phyloP scores from a whole-genome alignment of 1,140 invertebrate genomes.

The Orius insidiosus region DNA sequence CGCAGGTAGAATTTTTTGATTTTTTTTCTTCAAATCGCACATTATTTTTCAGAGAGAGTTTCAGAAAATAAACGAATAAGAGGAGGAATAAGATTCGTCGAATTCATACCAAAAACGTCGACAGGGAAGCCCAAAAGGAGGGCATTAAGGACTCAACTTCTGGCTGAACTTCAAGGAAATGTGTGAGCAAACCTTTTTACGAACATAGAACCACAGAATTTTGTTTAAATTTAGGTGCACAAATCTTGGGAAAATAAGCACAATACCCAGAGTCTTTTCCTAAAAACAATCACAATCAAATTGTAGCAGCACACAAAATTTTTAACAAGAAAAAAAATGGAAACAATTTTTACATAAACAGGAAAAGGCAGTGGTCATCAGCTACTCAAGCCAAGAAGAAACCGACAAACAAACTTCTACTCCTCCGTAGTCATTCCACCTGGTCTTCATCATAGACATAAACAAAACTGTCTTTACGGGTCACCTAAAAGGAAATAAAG shows the following conservation, averaged over 20 bases:
- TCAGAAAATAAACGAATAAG: constrained; percentile 37
- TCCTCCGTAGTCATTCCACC: not conserved
- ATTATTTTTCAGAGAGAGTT: constrained; percentile 28
- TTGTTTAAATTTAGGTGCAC: constrained; percentile 1
- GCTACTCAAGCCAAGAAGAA: constrained; percentile 1
- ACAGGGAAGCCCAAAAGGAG: constrained; percentile 33
- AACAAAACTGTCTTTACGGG: no score
- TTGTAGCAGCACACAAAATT: no score
- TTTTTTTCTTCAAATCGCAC: no score
- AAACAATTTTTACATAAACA: constrained; percentile 1
- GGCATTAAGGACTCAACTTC: constrained; percentile 1
- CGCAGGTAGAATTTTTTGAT: not conserved
- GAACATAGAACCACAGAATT: not conserved
- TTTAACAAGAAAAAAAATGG: not conserved
- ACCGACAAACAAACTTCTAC: not conserved
- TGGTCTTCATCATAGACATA: no score
- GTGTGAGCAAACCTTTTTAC: no score
- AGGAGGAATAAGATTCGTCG: constrained; percentile 45
- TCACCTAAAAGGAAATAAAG: no score
- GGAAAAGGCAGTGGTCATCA: constrained; percentile 1
- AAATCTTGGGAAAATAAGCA: not conserved
- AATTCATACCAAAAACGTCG: constrained; percentile 44
- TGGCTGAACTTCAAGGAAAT: constrained; percentile 8
- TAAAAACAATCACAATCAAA: not conserved
- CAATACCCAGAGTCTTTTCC: no score